These are phyloP conservation scores for Lucilia cuprina DNA, from an alignment of 1,140 invertebrate species.

Conservation along the genomic window DNA sequence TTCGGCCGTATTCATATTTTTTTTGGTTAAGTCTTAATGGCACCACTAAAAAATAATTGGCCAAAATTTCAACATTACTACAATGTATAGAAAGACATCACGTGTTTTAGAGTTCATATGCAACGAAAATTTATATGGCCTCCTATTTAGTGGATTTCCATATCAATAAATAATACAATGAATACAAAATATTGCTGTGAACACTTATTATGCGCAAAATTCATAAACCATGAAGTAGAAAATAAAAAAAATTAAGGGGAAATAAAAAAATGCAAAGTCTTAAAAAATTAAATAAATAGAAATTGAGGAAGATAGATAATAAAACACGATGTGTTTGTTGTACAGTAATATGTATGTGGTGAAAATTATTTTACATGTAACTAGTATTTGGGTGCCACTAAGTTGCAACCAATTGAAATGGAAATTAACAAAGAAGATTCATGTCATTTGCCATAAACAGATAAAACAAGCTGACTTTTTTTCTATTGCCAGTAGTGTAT, in stretches of 20 bases:
- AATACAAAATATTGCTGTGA: too few species aligned
- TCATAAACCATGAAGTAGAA: background rate
- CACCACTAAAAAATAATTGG: too few species aligned
- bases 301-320: background rate
- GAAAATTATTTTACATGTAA: too few species aligned
- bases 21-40: too few species aligned
- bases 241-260: background rate
- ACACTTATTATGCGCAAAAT: background rate
- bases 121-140: too few species aligned
- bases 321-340: background rate
- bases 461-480: background rate
- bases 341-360: background rate
- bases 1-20: too few species aligned
- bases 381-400: background rate
- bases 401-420: conserved; percentile 5
- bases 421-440: background rate
- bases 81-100: too few species aligned
- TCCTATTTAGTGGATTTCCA: too few species aligned
- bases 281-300: background rate
- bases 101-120: too few species aligned
- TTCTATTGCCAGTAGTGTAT: background rate
- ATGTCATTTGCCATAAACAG: background rate
- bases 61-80: too few species aligned
- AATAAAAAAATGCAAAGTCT: background rate
- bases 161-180: too few species aligned